A percentile compares a stretch with the other conserved stretches of the same genome.
phyloP scores from a whole-genome alignment of 2,113 vertebrate genomes.

The Lontra canadensis region DNA sequence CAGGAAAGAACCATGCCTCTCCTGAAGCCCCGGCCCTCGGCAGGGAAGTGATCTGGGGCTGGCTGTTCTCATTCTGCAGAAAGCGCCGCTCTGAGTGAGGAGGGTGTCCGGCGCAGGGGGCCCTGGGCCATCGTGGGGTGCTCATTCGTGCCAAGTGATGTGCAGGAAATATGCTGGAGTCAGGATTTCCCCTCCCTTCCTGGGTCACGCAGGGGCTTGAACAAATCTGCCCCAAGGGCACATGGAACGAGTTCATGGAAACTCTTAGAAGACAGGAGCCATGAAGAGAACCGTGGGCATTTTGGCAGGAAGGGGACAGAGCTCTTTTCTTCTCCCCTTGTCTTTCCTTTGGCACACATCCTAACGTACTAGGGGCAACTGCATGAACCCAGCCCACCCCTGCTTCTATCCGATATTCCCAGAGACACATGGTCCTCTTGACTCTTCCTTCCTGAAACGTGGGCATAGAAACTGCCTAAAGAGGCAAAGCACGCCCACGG shows the following conservation, averaged over 20 bases:
- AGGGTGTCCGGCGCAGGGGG: fast-evolving
- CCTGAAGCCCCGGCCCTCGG: fast-evolving
- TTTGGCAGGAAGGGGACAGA: neutral
- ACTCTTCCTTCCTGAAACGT: neutral
- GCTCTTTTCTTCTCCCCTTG: neutral
- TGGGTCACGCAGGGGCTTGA: neutral
- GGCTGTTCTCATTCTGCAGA: neutral
- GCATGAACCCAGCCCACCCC: neutral
- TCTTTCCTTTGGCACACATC: neutral
- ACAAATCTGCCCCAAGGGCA: neutral
- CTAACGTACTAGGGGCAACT: neutral
- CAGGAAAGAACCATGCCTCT: neutral
- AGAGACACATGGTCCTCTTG: neutral
- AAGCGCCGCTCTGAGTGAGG: fast-evolving
- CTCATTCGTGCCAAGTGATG: neutral
- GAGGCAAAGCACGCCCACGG: fast-evolving
- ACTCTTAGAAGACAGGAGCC: neutral
- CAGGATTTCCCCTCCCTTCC: neutral
- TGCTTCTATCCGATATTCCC: neutral
- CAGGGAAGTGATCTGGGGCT: neutral
- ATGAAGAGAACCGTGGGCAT: neutral
- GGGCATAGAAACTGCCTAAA: neutral
- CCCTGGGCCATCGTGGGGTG: fast-evolving
- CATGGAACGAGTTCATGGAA: neutral
- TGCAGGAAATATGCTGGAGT: neutral